Base-by-base conservation (phyloP, 1,140 invertebrate genomes). In the Cotesia chilonis region DNA sequence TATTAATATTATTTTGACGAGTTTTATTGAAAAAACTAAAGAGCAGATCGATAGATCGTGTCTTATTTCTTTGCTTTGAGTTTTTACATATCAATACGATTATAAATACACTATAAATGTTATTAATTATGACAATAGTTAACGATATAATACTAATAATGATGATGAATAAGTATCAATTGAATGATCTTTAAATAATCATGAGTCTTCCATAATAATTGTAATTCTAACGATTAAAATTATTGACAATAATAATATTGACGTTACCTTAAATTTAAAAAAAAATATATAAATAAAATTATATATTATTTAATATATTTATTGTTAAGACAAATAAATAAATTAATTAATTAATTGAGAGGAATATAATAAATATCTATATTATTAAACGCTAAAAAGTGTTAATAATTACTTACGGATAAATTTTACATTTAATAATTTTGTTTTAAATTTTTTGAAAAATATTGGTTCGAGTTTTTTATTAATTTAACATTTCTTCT, bases 261-360 rank as follows among this genome's bases (percentile, higher is more conserved):
- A 47, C 41, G 41, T 47, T 47, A 47, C 41, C 41, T 47, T 47
- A 47, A 47, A 47, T 47, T 41, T 47, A 47, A 9, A 47, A 47
- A 47, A 9, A 47, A 9, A 47, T 47, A 47, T 47, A 47, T 7
- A 47, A 9, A 47, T 47, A 47, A 47, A 47, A 37, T 6, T 6
- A 10, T 28, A 38, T 38, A 37, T 28, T 28, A 28, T 38, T 12
- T 37, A 28, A 35, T 64, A 70, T 61, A 70, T 64, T 52, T 51
- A 70, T 63, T 70, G 60, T 70, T 70, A 52, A 70, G 69, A 12
- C 14, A 63, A 37, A 28, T 38, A 63, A 61, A 17, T 17, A 17
- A 17, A 17, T 17, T 1, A 17, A 17, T 17, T 1, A 17, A 4
- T 59, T 52, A 69, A 61, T 36, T 35, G 35, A 70, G 28, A 61